Base-by-base conservation (phyloP, 1,140 invertebrate genomes). In the Caerostris darwini region DNA sequence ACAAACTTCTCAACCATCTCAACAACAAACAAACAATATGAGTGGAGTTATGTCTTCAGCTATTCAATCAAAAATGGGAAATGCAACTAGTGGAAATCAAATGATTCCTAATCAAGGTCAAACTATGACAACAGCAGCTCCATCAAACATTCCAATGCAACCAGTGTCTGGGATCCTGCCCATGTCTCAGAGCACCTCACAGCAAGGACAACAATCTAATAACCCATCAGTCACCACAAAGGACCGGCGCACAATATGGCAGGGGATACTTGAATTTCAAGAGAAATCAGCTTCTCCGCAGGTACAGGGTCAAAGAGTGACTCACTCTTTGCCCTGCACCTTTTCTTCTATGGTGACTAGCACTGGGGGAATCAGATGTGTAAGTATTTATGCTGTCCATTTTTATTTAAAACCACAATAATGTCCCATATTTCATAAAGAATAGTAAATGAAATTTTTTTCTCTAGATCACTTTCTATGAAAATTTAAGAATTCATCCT, bases 201-300 rank as follows among this genome's bases (percentile, higher is more conserved):
- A 94, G 82, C 94, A 90, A 54, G 64, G 64, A 8, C 82, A 94
- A 61, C 93, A 19, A n/a, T n/a, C 85, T 34, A 82, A n/a, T 89
- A 82, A 34, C 61, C 77, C 87, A n/a, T 19, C 86, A 87, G 94
- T 50, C 34, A 53, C 89, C 91, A 93, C 85, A 90, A 93, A 95
- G 87, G 87, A 94, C 64, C 17, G 95, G 50, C 87, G 86, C 54
- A 83, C 94, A 3, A 98, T 99, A 95, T 99, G 98, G 98, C 97
- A 97, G 95, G 98, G 98, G 10, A 96, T 98, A 0, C 96, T 99
- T 4, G 98, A 99, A 96, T 99, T 98, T 98, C 97, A 98, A 95
- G 98, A 99, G 95, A 99, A 99, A 96, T 97, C 97, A 82, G 95
- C 97, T 5, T 97, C 7, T 96, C 96, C 5, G 97, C 97, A 95